phyloP scores from a whole-genome alignment of 2,888 invertebrate species.

The Cryptus armator region DNA sequence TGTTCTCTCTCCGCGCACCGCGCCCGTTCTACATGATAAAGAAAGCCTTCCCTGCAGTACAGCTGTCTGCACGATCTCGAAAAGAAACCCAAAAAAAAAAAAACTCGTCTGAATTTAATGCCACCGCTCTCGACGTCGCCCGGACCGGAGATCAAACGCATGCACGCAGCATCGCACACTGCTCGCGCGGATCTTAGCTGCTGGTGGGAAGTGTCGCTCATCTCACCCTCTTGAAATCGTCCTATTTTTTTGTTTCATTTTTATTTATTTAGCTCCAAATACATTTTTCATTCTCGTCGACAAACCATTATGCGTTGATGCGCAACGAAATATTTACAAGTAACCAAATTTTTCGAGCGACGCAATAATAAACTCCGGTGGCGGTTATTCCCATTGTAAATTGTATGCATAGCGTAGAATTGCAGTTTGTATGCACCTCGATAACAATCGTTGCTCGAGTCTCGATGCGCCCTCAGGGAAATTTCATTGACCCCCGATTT shows the following conservation, averaged over 20 bases:
- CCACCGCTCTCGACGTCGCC: slow-evolving; percentile 54
- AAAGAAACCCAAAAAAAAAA: slow-evolving; percentile 54
- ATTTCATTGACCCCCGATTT: slow-evolving; percentile 1
- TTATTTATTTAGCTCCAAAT: neutral
- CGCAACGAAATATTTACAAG: neutral
- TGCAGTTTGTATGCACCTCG: neutral
- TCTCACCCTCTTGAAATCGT: slow-evolving; percentile 28
- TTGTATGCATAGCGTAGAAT: neutral
- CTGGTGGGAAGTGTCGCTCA: slow-evolving; percentile 54
- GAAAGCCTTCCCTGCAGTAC: slow-evolving; percentile 70
- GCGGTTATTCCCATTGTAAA: neutral
- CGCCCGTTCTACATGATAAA: slow-evolving; percentile 67
- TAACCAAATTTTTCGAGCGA: neutral
- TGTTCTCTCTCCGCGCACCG: slow-evolving; percentile 55
- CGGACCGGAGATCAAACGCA: slow-evolving; percentile 35
- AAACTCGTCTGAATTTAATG: slow-evolving; percentile 72
- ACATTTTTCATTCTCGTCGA: neutral
- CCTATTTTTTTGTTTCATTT: slow-evolving; percentile 1
- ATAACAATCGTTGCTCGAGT: slow-evolving; percentile 1
- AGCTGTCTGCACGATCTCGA: slow-evolving; percentile 71
- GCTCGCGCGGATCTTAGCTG: slow-evolving; percentile 40
- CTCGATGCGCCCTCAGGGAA: neutral
- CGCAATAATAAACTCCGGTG: neutral
- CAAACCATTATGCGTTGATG: neutral
- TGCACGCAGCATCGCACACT: slow-evolving; percentile 42